These are phyloP conservation scores for Notamacropus eugenii DNA, from an alignment of 2,797 vertebrate species.

Conservation along the genomic window DNA sequence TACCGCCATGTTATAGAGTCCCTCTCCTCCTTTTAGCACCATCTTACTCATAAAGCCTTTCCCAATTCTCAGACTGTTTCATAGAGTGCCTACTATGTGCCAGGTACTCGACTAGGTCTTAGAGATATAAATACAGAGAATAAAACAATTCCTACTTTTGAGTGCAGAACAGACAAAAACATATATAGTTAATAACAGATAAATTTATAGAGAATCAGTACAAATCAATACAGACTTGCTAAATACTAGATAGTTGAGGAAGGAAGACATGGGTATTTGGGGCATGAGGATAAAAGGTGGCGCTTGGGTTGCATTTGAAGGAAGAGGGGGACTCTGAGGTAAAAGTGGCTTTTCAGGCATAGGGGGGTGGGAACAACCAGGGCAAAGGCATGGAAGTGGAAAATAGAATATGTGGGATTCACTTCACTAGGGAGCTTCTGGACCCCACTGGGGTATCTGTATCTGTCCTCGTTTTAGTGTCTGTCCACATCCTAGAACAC, in stretches of 20 bases:
- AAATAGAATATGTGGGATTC: background rate
- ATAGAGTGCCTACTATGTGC: background rate
- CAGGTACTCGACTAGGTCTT: background rate
- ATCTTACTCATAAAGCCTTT: background rate
- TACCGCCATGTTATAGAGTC: background rate
- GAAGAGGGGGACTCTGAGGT: background rate
- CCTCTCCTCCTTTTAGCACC: background rate
- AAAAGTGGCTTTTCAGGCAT: background rate
- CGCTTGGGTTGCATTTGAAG: background rate
- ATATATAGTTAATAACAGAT: background rate
- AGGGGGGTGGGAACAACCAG: fast-evolving
- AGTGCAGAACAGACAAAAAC: background rate
- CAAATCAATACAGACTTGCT: background rate
- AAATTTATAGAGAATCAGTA: background rate
- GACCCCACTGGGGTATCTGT: background rate
- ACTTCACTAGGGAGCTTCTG: background rate
- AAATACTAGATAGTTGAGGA: background rate
- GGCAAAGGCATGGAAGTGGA: background rate
- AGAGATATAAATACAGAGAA: background rate
- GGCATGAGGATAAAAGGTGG: background rate
- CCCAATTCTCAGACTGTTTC: background rate
- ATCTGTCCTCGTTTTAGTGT: background rate
- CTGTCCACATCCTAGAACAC: background rate
- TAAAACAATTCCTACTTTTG: background rate
- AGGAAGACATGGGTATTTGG: background rate